Evolutionary conservation across 2,888 invertebrate species (phyloP).

Genomic region (Eupithecia inturbata): DNA sequence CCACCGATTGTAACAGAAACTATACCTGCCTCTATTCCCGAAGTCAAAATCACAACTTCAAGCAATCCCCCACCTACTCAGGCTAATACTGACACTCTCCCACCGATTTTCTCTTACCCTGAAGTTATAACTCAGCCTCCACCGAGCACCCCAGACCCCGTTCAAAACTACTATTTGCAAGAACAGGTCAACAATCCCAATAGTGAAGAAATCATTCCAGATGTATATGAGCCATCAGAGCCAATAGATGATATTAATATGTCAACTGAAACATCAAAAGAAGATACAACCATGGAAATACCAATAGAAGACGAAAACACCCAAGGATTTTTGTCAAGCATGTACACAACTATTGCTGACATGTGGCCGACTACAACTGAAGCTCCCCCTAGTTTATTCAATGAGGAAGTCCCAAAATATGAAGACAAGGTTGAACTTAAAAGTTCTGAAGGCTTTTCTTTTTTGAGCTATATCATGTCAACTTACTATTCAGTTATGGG

Average conservation of each 20-base stretch:
- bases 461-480: slow-evolving; percentile 64
- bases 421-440: slow-evolving; percentile 48
- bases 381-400: slow-evolving; percentile 61
- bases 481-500: slow-evolving; percentile 69
- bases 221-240: not conserved
- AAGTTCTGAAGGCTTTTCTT: slow-evolving; percentile 64
- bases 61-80: slow-evolving; percentile 35
- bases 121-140: slow-evolving; percentile 30
- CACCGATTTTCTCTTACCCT: slow-evolving; percentile 40
- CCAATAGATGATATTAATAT: slow-evolving; percentile 5
- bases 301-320: slow-evolving; percentile 48
- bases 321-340: slow-evolving; percentile 62
- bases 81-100: slow-evolving; percentile 45
- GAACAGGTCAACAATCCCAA: slow-evolving; percentile 1
- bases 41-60: slow-evolving; percentile 21
- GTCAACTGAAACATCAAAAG: slow-evolving; percentile 9
- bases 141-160: not conserved
- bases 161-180: slow-evolving; percentile 9
- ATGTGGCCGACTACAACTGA: slow-evolving; percentile 69
- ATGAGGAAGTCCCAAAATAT: slow-evolving; percentile 54
- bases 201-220: slow-evolving; percentile 9
- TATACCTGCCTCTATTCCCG: slow-evolving; percentile 21
- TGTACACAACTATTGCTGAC: slow-evolving; percentile 68
- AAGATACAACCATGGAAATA: slow-evolving; percentile 36
- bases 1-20: slow-evolving; percentile 19